Conservation (phyloP, 1,140 invertebrate species). For the Lethocerus indicus region DNA sequence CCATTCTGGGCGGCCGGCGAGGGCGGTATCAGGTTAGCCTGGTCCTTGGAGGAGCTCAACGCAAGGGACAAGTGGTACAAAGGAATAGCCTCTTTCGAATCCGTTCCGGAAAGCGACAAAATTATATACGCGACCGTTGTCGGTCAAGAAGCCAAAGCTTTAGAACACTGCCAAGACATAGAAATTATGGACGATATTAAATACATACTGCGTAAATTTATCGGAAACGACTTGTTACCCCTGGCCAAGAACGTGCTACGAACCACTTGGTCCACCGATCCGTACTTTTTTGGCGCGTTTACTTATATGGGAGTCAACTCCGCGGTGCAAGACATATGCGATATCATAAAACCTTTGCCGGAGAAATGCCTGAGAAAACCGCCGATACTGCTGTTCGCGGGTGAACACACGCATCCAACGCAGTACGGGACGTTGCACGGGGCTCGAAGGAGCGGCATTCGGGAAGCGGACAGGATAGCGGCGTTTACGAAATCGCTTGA, state of each 20-base stretch:
- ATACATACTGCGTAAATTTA: constrained; percentile 41
- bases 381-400: no score
- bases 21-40: constrained; percentile 22
- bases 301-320: constrained; percentile 50
- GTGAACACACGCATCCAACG: no score
- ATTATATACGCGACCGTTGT: constrained; percentile 44
- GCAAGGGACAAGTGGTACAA: constrained; percentile 47
- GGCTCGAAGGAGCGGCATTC: no score
- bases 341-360: no score
- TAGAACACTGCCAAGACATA: constrained; percentile 60
- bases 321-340: no score
- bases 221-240: constrained; percentile 44
- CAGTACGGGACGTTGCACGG: no score
- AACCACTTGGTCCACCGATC: constrained; percentile 54
- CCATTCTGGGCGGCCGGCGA: constrained; percentile 41
- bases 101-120: constrained; percentile 47
- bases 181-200: constrained; percentile 48
- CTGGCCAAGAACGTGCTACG: constrained; percentile 43
- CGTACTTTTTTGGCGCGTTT: constrained; percentile 51
- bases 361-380: no score
- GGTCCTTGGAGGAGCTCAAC: constrained; percentile 17
- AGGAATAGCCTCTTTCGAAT: constrained; percentile 30
- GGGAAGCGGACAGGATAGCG: no score
- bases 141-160: constrained; percentile 49
- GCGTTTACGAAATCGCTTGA: no score